A percentile compares a stretch with the other conserved stretches of the same genome.
Evolutionary conservation across 92 coral and sea anemone species (phyloP).

Genomic region (Plumapathes pennacea): DNA sequence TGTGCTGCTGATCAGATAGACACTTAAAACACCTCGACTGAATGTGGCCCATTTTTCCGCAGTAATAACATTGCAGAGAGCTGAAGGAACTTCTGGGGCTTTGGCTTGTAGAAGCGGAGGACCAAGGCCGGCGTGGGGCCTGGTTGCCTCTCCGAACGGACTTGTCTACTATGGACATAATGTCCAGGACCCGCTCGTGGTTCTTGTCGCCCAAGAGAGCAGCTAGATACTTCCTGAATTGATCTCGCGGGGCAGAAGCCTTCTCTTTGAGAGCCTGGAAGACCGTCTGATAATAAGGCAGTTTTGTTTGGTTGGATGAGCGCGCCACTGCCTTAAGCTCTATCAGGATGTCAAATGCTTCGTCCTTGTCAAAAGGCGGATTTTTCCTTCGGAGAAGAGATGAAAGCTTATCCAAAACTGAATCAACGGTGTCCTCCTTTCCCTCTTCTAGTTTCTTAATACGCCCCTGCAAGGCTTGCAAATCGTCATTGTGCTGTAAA

Average conservation of each 20-base stretch:
- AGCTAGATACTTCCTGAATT: background rate
- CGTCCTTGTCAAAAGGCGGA: conserved; percentile 2
- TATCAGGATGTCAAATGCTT: conserved; percentile 1
- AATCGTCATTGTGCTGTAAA: too few relatives aligned
- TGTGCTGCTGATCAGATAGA: background rate
- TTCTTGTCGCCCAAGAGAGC: background rate
- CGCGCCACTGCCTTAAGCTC: conserved; percentile 5
- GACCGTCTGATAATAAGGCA: background rate
- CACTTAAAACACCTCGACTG: too few relatives aligned
- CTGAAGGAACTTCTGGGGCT: background rate
- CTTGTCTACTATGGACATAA: conserved; percentile 1
- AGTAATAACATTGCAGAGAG: background rate
- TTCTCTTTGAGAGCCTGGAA: conserved; percentile 5
- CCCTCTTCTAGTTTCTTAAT: background rate
- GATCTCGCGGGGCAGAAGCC: background rate
- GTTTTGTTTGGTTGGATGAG: background rate
- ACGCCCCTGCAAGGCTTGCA: background rate
- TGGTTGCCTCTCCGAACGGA: background rate
- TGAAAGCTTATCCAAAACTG: background rate
- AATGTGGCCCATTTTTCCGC: conserved; percentile 3
- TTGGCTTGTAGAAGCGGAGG: too few relatives aligned
- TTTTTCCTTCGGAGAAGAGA: conserved; percentile 1
- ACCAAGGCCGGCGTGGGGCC: background rate
- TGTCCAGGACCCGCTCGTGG: background rate
- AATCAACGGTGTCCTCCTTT: background rate